Base-by-base conservation (phyloP, 2,797 vertebrate genomes). In the Crenuchus spilurus region DNA sequence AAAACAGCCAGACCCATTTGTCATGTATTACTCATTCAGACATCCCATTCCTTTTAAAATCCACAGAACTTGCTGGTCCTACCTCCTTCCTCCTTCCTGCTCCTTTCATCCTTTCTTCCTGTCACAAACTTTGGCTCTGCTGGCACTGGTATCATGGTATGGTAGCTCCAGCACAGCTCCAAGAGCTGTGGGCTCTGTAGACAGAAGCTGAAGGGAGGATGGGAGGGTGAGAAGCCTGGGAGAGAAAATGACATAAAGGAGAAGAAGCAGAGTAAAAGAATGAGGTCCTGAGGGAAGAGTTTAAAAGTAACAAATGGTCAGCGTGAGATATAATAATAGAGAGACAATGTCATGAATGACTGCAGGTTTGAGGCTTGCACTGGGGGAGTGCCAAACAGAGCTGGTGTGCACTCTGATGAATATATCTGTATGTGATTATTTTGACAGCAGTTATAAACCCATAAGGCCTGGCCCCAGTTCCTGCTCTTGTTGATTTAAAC, bases 341-440 rank as follows among this genome's bases (percentile, higher is more conserved):
- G 28, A 33, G 72, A 52, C 70, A 74, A 54, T 75, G 61, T 51
- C 54, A 68, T 57, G 62, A 75, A 70, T 64, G 61, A 42, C 41
- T 65, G 60, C 37, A 74, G 31, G 44, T 72, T 60, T 66, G 54
- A 63, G 49, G 54, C 65, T 26, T 26, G 61, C 54, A 33, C 20
- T 48, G 46, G 35, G 48, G 52, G 58, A 66, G 64, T 60, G 62
- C 60, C 33, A 54, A 72, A 80, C 69, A 68, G 75, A 78, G 75
- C 80, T 82, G 81, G 73, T 84, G 77, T 78, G 77, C 61, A 48
- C 74, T 74, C 83, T 80, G 87, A 85, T 87, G 68, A 86, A 84
- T 87, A 85, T 87, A 87, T 88, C 86, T 90, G 86, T 72, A 78
- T 69, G 82, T 84, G 87, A 89, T 90, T 90, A 86, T 90, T 89